Base-by-base conservation (phyloP, 2,113 vertebrate genomes). In the Xyliphius kryptos region DNA sequence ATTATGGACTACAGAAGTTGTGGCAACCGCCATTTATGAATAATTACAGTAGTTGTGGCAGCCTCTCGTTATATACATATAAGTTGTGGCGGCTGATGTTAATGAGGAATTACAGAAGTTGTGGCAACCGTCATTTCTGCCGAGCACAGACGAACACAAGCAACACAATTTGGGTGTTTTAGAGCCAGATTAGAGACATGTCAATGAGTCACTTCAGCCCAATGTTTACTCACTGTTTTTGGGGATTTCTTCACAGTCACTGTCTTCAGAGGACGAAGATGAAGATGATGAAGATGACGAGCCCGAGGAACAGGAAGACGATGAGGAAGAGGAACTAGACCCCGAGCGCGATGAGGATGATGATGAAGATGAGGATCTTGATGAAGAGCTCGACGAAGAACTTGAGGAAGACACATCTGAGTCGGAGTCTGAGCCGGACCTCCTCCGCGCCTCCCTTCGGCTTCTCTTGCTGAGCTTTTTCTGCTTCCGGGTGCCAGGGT, bases 211-310 rank as follows among this genome's bases (percentile, higher is more conserved):
- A 2, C 7, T 32, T 32, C 2, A 32, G 26, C 26, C 1, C 26
- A 32, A 32, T 5, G 26, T 1, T n/a, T 10, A 55, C 80, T 80
- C 44, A 88, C 87, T 77, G 74, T 81, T 88, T 71, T 84, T 87
- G 69, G 85, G 81, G 6, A 75, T 62, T 22, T 83, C 82, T 61
- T 85, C 84, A 43, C 92, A 93, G 73, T 93, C 94, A 68, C 91
- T 95, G 71, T 91, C 91, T 74, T 93, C 92, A 47, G 94, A 97
- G 0, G 94, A 95, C 0, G 95, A 96, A 0, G 94, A 97, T 0
- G 95, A 97, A 0, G 95, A 97, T 0, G 94, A 97, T 0, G 95
- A 97, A 0, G 94, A 94, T 0, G 95, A 98, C 0, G 95, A 97
- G 49, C 93, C 93, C n/a, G 94, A 97, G 57, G 94, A 97, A 51